These are phyloP conservation scores for Glyptemys insculpta DNA, from an alignment of 2,797 vertebrate genomes.

Conservation along the genomic window DNA sequence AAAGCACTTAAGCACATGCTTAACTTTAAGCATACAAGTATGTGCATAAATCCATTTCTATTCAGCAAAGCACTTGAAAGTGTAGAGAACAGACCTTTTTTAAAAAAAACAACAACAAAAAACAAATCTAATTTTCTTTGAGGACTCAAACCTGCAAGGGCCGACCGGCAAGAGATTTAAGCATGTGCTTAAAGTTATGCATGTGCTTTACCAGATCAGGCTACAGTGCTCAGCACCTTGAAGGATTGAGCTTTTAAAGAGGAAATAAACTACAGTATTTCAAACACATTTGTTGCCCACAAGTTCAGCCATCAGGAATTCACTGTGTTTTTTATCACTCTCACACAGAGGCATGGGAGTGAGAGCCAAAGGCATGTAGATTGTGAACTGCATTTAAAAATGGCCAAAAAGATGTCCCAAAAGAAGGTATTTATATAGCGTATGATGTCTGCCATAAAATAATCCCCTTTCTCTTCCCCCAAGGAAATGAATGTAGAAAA, in stretches of 20 bases:
- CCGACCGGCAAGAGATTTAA: not conserved
- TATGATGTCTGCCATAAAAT: not conserved
- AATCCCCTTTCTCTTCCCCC: not conserved
- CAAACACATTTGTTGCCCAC: not conserved
- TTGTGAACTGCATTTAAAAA: not conserved
- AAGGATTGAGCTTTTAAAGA: not conserved
- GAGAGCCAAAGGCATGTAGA: not conserved
- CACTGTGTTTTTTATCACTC: not conserved
- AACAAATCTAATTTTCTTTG: not conserved
- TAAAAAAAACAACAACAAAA: not conserved
- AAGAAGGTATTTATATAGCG: accelerated
- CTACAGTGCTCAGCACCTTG: not conserved
- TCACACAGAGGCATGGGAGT: not conserved
- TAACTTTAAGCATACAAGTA: not conserved
- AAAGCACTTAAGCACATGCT: not conserved
- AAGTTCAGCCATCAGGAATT: not conserved
- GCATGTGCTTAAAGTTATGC: not conserved
- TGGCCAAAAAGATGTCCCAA: not conserved
- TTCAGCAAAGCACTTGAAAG: not conserved
- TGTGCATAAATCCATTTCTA: not conserved
- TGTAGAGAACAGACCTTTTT: not conserved
- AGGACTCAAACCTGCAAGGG: not conserved
- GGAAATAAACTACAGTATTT: not conserved
- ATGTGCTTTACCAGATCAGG: not conserved
- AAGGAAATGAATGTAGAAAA: not conserved